phyloP scores from a whole-genome alignment of 2,888 invertebrate genomes.

The Tachystola acroxantha region DNA sequence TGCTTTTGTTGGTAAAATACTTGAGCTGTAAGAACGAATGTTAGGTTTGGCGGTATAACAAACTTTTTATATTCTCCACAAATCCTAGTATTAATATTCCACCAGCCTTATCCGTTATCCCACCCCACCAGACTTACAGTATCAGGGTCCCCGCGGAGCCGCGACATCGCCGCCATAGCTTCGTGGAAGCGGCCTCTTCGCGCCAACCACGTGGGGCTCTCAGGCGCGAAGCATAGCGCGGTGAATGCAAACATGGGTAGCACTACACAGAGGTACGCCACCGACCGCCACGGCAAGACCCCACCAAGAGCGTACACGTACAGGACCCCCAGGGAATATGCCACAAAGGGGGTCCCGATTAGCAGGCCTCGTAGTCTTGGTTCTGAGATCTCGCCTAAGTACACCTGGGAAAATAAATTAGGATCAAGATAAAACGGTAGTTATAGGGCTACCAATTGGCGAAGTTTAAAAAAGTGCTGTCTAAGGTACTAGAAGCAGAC shows the following conservation, averaged over 20 bases:
- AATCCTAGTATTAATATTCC: too few relatives aligned
- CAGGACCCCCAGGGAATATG: conserved; percentile 86
- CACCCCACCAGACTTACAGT: conserved; percentile 72
- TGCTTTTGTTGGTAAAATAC: too few relatives aligned
- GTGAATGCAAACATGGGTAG: conserved; percentile 79
- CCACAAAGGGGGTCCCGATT: conserved; percentile 84
- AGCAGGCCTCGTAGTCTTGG: conserved; percentile 83
- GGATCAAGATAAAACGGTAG: too few relatives aligned
- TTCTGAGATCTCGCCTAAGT: conserved; percentile 86
- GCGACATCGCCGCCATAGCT: conserved; percentile 77
- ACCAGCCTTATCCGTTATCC: too few relatives aligned
- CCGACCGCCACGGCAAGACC: conserved; percentile 82
- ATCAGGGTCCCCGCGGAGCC: conserved; percentile 79
- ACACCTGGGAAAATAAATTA: conserved; percentile 81
- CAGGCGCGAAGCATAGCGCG: conserved; percentile 82
- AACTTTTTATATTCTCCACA: too few relatives aligned
- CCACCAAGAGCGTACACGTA: conserved; percentile 85
- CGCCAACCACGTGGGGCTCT: conserved; percentile 87
- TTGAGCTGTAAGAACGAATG: too few relatives aligned
- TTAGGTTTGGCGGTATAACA: too few relatives aligned
- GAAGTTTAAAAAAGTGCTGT: too few relatives aligned
- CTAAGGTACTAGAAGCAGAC: too few relatives aligned
- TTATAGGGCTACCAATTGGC: too few relatives aligned
- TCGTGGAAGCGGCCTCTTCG: conserved; percentile 77
- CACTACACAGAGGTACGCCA: conserved; percentile 81